These are phyloP conservation scores for Diuraphis noxia DNA, from an alignment of 1,140 invertebrate species.

Conservation along the genomic window DNA sequence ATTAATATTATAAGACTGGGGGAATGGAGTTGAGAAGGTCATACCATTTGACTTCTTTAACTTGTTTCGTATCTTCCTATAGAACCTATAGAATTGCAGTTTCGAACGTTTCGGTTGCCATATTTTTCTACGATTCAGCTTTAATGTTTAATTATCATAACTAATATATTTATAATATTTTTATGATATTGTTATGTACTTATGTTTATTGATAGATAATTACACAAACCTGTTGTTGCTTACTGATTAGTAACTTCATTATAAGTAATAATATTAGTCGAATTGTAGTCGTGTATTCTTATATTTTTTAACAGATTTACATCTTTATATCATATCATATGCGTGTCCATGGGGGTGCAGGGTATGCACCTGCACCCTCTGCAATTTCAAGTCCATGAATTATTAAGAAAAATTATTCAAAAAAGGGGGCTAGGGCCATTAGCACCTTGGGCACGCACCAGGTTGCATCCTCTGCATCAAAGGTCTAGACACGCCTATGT, in stretches of 20 bases:
- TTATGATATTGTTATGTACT: not conserved
- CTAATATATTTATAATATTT: no score
- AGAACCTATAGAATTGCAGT: not conserved
- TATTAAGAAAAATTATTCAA: no score
- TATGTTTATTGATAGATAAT: not conserved
- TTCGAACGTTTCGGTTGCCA: not conserved
- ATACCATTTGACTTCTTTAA: not conserved
- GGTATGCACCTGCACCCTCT: no score
- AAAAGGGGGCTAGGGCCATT: no score
- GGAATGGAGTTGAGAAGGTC: not conserved
- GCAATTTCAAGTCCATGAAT: no score
- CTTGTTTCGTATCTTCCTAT: not conserved
- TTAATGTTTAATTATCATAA: no score
- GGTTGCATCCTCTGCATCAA: no score
- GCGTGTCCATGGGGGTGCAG: no score
- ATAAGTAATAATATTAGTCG: not conserved
- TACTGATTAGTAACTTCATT: not conserved
- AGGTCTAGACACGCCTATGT: no score
- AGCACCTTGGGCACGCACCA: no score
- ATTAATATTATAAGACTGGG: not conserved
- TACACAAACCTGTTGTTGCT: not conserved
- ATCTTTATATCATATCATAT: not conserved
- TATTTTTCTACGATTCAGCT: not conserved
- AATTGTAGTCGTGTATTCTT: not conserved
- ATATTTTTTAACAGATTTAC: not conserved